Percentiles rank a stretch among this genome's conserved stretches.
Evolutionary conservation across 2,797 vertebrate species (phyloP).

Genomic region (Anniella stebbinsi): DNA sequence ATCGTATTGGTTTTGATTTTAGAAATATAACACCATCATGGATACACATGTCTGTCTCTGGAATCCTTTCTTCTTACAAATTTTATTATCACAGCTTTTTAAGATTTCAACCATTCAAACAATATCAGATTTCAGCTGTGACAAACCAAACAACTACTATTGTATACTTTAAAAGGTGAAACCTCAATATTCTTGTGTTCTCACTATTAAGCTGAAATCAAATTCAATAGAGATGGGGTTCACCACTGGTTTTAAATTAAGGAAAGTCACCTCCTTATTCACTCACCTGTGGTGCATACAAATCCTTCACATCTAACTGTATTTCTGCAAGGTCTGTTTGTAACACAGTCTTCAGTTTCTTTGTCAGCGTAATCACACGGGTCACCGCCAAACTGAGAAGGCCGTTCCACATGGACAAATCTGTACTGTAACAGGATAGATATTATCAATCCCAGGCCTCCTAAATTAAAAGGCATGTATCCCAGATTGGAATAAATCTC

Average conservation of each 20-base stretch:
- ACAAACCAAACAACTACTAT: neutral
- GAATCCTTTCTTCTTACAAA: neutral
- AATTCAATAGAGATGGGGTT: neutral
- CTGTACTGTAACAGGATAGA: conserved; percentile 84
- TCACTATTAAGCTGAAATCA: neutral
- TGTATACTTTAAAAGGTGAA: neutral
- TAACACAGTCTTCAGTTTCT: conserved; percentile 84
- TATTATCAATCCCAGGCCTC: conserved; percentile 48
- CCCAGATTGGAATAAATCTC: neutral
- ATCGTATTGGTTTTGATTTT: neutral
- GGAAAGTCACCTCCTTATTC: too few relatives aligned
- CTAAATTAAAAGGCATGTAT: conserved; percentile 54
- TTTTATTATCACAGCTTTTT: neutral
- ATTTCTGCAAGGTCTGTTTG: conserved; percentile 81
- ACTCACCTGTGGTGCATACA: conserved; percentile 87
- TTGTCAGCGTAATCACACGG: conserved; percentile 81
- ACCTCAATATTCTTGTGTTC: neutral
- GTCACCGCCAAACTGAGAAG: conserved; percentile 89
- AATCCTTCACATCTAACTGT: conserved; percentile 88
- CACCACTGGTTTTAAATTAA: accelerated
- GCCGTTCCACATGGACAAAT: conserved; percentile 82
- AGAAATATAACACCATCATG: neutral
- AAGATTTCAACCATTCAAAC: neutral
- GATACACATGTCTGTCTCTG: neutral
- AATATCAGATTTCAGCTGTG: neutral